These are phyloP conservation scores for Piprites chloris DNA, from an alignment of 2,113 vertebrate species.

Conservation along the genomic window DNA sequence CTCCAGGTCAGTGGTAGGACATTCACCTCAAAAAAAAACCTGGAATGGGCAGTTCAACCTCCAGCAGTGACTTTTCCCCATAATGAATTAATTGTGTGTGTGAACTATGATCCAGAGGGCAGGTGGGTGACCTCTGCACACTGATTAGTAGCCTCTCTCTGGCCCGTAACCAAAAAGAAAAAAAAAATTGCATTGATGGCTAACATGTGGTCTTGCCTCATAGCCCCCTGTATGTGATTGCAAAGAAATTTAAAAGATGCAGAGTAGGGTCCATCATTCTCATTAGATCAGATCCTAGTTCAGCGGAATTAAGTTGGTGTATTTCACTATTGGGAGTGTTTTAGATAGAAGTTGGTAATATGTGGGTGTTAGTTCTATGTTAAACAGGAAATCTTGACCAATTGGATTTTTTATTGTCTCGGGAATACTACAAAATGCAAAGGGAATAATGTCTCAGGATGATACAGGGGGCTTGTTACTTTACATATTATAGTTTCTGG, in stretches of 20 bases:
- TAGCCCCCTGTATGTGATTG: slow-evolving; percentile 34
- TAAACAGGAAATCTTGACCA: neutral
- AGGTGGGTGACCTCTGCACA: slow-evolving; percentile 81
- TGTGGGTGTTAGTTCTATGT: neutral
- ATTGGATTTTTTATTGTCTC: neutral
- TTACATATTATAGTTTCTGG: neutral
- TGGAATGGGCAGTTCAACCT: slow-evolving; percentile 74
- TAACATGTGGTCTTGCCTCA: slow-evolving; percentile 78
- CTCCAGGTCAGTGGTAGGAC: slow-evolving; percentile 82
- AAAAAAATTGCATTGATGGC: slow-evolving; percentile 73
- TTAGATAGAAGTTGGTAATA: neutral
- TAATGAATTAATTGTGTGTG: slow-evolving; percentile 87
- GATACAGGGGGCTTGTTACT: neutral
- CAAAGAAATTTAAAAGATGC: slow-evolving; percentile 44
- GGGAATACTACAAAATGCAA: neutral
- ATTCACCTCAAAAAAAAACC: slow-evolving; percentile 62
- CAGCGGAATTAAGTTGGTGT: neutral
- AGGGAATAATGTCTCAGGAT: neutral
- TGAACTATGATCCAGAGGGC: slow-evolving; percentile 84
- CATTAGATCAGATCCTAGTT: neutral
- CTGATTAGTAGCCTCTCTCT: slow-evolving; percentile 81
- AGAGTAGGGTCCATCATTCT: slow-evolving; percentile 24
- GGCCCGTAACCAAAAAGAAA: slow-evolving; percentile 77
- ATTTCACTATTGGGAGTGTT: neutral
- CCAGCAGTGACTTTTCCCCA: slow-evolving; percentile 75